Conservation (phyloP, 2,888 invertebrate species). For the Lottia scabra region DNA sequence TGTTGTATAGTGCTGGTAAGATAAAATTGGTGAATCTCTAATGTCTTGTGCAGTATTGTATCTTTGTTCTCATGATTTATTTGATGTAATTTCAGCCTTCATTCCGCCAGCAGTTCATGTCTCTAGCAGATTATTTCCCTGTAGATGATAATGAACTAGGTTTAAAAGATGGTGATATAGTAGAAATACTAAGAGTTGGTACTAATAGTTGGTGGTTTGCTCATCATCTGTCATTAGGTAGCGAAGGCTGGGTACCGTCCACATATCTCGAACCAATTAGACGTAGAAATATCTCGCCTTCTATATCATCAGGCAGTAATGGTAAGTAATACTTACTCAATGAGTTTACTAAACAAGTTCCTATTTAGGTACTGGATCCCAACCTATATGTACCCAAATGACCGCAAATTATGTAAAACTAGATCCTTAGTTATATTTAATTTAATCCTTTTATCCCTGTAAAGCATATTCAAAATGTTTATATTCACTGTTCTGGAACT, state of each 20-base stretch:
- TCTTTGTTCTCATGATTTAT: too few species aligned
- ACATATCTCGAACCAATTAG: constrained; percentile 77
- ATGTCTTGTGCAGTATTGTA: too few species aligned
- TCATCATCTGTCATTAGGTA: constrained; percentile 75
- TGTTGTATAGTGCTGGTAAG: too few species aligned
- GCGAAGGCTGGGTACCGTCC: constrained; percentile 92
- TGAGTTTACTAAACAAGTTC: too few species aligned
- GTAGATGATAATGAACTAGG: constrained; percentile 91
- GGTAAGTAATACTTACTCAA: not conserved
- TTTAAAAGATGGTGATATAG: constrained; percentile 88
- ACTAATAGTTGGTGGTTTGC: constrained; percentile 98
- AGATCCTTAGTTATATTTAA: too few species aligned
- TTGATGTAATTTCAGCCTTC: constrained; percentile 42
- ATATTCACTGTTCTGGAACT: too few species aligned
- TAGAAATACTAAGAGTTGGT: constrained; percentile 91
- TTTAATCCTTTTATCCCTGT: too few species aligned
- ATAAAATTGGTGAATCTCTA: too few species aligned
- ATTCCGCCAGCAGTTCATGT: constrained; percentile 80
- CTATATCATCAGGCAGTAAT: constrained; percentile 2
- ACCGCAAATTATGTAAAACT: not conserved
- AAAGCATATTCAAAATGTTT: too few species aligned
- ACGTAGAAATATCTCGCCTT: constrained; percentile 6
- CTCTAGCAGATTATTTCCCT: constrained; percentile 92
- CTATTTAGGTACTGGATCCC: too few species aligned
- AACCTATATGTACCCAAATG: not conserved